These are phyloP conservation scores for Sebastes hubbsi DNA, from an alignment of 2,797 vertebrate genomes.

Conservation along the genomic window DNA sequence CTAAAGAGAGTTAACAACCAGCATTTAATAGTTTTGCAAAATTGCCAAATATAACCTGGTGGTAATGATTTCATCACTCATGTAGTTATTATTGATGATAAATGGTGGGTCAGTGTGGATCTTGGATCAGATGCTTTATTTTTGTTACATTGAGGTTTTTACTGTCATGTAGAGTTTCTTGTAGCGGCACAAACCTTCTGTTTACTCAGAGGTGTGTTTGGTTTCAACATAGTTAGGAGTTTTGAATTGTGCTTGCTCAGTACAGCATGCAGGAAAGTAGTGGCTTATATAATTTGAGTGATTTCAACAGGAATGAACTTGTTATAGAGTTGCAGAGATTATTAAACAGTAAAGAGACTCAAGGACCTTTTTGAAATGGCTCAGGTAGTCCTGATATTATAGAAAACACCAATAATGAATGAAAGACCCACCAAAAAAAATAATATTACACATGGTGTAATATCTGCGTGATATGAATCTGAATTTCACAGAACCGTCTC, in stretches of 20 bases:
- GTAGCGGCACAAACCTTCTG: background rate
- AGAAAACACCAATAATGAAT: background rate
- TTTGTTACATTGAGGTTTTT: background rate
- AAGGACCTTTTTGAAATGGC: background rate
- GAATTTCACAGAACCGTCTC: background rate
- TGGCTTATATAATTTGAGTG: background rate
- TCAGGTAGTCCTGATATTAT: background rate
- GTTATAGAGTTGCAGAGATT: background rate
- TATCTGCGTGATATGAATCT: background rate
- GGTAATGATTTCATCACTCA: background rate
- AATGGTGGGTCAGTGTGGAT: background rate
- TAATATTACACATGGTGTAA: background rate
- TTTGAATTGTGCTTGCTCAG: background rate
- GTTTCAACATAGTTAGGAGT: background rate
- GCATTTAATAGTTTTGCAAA: background rate
- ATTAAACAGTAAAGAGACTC: background rate
- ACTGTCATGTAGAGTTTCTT: background rate
- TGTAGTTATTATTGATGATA: background rate
- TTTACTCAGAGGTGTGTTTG: conserved; percentile 1
- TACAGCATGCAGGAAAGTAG: background rate
- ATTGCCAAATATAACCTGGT: background rate
- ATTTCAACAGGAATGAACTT: background rate
- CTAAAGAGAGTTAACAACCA: background rate
- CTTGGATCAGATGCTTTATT: background rate
- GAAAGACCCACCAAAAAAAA: background rate